Evolutionary conservation across 1,140 invertebrate species (phyloP).

Genomic region (Drosophila lacertosa): DNA sequence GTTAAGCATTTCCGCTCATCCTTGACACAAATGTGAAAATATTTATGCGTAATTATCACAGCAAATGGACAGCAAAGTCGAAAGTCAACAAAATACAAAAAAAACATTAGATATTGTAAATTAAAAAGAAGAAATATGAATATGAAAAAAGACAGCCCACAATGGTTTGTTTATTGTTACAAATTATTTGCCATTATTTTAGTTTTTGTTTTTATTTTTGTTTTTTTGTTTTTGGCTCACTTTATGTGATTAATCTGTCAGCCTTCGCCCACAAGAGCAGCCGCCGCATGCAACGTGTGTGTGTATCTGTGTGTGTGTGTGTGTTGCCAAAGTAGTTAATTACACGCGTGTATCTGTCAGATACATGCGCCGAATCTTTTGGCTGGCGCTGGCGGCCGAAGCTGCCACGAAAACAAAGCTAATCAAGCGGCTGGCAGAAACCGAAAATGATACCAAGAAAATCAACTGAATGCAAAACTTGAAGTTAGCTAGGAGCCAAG

Average conservation of each 20-base stretch:
- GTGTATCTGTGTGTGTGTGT: constrained; percentile 19
- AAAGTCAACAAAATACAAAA: constrained; percentile 46
- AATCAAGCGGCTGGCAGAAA: constrained; percentile 43
- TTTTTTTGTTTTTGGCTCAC: not conserved
- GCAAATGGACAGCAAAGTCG: constrained; percentile 45
- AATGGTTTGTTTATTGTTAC: constrained; percentile 40
- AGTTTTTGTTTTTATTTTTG: constrained; percentile 1
- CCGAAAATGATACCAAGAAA: constrained; percentile 1
- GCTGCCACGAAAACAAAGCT: constrained; percentile 28
- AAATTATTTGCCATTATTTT: constrained; percentile 43
- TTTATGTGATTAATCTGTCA: constrained; percentile 35
- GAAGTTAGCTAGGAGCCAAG: constrained; percentile 4
- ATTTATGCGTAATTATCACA: constrained; percentile 68
- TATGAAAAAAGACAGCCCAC: constrained; percentile 12
- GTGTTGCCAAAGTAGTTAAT: constrained; percentile 58
- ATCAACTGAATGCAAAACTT: not conserved
- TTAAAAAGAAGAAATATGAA: constrained; percentile 5
- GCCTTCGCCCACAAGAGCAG: constrained; percentile 63
- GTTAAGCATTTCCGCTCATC: constrained; percentile 63
- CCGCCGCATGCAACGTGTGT: constrained; percentile 29
- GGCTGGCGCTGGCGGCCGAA: constrained; percentile 27
- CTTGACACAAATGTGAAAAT: constrained; percentile 69
- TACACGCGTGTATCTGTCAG: constrained; percentile 69
- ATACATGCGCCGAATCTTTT: constrained; percentile 44
- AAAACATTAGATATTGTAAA: constrained; percentile 30